Conservation (phyloP, 2,888 invertebrate species). For the Spodoptera exigua region DNA sequence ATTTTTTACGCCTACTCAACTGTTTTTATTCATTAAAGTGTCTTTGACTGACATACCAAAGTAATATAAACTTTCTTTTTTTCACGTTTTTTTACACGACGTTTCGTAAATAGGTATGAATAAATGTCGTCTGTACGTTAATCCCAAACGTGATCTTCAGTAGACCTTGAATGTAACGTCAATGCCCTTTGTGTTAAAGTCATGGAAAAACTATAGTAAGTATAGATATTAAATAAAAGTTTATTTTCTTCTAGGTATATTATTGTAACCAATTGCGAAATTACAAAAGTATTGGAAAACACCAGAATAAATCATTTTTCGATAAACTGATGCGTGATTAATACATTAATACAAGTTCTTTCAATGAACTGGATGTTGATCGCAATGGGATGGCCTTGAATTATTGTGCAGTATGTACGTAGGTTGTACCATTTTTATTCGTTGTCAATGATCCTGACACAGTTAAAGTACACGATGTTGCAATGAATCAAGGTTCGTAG, state of each 20-base stretch:
- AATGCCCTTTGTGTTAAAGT: conserved; percentile 21
- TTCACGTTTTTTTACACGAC: too few species aligned
- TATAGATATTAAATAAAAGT: conserved; percentile 15
- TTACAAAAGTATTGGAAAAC: not conserved
- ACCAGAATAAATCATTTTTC: conserved; percentile 10
- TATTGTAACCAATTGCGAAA: too few species aligned
- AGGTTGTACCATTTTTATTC: conserved; percentile 1
- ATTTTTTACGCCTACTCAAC: too few species aligned
- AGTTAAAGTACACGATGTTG: not conserved
- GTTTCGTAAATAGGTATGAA: too few species aligned
- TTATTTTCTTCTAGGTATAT: too few species aligned
- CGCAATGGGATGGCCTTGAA: conserved; percentile 6
- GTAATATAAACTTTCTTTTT: too few species aligned
- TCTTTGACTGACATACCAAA: too few species aligned
- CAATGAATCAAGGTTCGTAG: not conserved
- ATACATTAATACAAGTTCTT: conserved; percentile 12
- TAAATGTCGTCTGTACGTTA: too few species aligned
- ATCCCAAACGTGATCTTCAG: not conserved
- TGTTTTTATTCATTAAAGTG: too few species aligned
- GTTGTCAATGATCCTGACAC: conserved; percentile 2
- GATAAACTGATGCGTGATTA: not conserved
- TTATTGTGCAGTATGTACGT: not conserved
- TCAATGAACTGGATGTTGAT: conserved; percentile 16
- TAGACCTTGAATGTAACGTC: conserved; percentile 23
- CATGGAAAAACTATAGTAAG: conserved; percentile 11